Evolutionary conservation across 1,140 invertebrate species (phyloP).

Genomic region (Zaprionus davidi): DNA sequence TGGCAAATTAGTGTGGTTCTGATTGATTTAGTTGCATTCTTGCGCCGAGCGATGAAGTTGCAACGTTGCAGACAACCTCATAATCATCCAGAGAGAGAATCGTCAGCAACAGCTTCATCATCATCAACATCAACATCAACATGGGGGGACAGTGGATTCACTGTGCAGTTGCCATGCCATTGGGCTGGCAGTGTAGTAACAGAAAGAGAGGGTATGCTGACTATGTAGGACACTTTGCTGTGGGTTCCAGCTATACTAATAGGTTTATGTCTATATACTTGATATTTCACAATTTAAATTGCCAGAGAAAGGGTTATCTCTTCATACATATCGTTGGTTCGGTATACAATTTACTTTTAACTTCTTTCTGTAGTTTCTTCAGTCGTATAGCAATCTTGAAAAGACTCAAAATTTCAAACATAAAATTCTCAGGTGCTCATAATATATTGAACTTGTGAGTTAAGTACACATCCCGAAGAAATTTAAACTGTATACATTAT

Average conservation of each 20-base stretch:
- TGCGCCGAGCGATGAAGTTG: slow-evolving; percentile 70
- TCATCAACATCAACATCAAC: background rate
- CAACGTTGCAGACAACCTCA: slow-evolving; percentile 57
- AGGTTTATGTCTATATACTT: background rate
- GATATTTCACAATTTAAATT: background rate
- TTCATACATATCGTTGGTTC: background rate
- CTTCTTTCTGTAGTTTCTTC: too few species aligned
- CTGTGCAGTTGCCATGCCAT: slow-evolving; percentile 2
- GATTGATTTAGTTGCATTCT: slow-evolving; percentile 84
- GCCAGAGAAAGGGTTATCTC: too few species aligned
- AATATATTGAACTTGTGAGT: too few species aligned
- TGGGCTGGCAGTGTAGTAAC: background rate
- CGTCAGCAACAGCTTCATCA: slow-evolving; percentile 11
- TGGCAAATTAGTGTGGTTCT: slow-evolving; percentile 84
- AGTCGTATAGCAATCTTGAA: background rate
- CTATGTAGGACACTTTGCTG: background rate
- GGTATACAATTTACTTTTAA: background rate
- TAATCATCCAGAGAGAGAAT: slow-evolving; percentile 22
- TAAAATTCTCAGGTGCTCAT: too few species aligned
- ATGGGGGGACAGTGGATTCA: background rate
- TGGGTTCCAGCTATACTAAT: background rate
- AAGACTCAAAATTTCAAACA: too few species aligned
- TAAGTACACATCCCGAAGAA: too few species aligned
- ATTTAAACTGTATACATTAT: too few species aligned
- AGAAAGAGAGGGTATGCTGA: background rate